phyloP scores from a whole-genome alignment of 2,113 vertebrate species.

The Mesitornis unicolor region DNA sequence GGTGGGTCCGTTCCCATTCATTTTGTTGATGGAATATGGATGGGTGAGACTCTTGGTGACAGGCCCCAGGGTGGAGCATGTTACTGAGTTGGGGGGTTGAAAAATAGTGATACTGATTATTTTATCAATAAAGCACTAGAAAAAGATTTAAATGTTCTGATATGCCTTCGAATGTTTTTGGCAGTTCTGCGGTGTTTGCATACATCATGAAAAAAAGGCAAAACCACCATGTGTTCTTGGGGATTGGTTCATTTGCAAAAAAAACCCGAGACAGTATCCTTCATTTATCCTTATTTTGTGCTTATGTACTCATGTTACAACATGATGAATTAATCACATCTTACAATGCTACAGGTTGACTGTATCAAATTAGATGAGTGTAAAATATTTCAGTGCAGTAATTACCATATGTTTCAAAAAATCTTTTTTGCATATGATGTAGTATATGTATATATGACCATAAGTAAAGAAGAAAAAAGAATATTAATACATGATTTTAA shows the following conservation, averaged over 20 bases:
- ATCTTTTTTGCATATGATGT: neutral
- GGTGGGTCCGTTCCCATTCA: neutral
- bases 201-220: neutral
- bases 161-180: neutral
- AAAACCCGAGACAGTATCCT: neutral
- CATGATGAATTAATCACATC: neutral
- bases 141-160: neutral
- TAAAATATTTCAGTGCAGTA: neutral
- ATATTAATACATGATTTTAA: neutral
- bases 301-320: neutral
- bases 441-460: neutral
- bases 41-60: neutral
- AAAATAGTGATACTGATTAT: neutral
- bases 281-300: conserved; percentile 1
- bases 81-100: neutral
- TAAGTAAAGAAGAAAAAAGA: neutral
- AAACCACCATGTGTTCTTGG: neutral
- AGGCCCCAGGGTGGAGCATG: neutral
- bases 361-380: neutral
- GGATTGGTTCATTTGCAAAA: neutral
- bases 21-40: neutral
- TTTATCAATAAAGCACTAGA: neutral
- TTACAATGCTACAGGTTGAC: neutral
- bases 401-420: neutral
- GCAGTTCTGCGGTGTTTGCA: neutral